These are phyloP conservation scores for Potorous gilbertii DNA, from an alignment of 2,797 vertebrate genomes.

Conservation along the genomic window DNA sequence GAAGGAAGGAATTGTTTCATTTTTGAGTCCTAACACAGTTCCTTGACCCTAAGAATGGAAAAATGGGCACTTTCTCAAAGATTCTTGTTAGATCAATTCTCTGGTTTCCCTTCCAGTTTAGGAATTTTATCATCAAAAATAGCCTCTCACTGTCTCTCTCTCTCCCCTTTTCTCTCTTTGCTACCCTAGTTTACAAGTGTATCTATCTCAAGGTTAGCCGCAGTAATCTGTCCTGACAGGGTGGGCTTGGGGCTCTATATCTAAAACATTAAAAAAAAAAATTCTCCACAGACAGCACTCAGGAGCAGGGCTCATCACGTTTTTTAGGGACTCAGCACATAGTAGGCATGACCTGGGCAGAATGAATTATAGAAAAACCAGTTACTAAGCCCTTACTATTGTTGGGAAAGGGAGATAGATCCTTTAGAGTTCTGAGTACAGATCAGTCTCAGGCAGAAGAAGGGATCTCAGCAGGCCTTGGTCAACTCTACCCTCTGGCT, in stretches of 20 bases:
- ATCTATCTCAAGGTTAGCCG: too few species aligned
- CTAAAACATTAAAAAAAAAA: too few species aligned
- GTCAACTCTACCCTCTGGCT: not conserved
- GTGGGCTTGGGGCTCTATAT: too few species aligned
- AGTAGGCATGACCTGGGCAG: too few species aligned
- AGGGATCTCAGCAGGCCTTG: not conserved
- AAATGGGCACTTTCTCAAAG: not conserved
- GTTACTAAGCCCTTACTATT: too few species aligned
- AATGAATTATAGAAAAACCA: too few species aligned
- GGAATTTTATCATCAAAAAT: not conserved
- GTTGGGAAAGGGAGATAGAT: too few species aligned
- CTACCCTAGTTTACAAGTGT: not conserved
- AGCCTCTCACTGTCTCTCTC: not conserved
- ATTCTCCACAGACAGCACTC: too few species aligned
- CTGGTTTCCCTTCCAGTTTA: not conserved
- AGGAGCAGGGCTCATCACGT: too few species aligned
- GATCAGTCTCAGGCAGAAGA: not conserved
- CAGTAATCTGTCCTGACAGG: too few species aligned
- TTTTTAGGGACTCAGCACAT: too few species aligned
- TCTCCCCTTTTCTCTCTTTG: not conserved
- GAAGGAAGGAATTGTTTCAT: not conserved
- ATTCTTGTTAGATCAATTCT: not conserved
- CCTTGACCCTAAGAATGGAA: not conserved
- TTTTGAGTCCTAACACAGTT: not conserved
- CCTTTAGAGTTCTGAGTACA: not conserved